Evolutionary conservation across 2,797 vertebrate genomes (phyloP).

Genomic region (Agapornis canus): DNA sequence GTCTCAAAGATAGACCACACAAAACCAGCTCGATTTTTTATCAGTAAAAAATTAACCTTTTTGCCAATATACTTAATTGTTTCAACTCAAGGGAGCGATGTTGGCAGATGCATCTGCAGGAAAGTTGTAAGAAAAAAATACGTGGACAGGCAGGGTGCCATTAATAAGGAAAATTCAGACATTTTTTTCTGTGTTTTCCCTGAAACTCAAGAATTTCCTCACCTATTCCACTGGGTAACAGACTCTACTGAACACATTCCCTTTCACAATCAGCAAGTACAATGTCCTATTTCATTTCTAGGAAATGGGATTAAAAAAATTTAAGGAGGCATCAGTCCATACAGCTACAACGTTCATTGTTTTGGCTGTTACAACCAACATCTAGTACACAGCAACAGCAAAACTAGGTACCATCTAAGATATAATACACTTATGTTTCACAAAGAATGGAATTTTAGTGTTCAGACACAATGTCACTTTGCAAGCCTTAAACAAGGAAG

Average conservation of each 20-base stretch:
- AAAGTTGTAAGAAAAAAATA: not conserved
- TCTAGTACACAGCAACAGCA: not conserved
- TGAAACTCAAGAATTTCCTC: not conserved
- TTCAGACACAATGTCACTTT: not conserved
- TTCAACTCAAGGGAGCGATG: not conserved
- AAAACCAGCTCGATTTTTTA: not conserved
- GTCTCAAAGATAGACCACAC: not conserved
- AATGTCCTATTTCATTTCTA: not conserved
- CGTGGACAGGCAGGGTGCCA: not conserved
- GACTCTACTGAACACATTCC: not conserved
- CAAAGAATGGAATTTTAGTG: not conserved
- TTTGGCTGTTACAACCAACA: not conserved
- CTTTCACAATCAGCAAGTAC: not conserved
- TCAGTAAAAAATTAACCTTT: not conserved
- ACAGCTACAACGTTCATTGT: not conserved
- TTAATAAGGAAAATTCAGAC: not conserved
- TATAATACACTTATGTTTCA: fast-evolving
- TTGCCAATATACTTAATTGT: not conserved
- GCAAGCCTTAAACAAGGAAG: not conserved
- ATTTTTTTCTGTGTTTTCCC: not conserved
- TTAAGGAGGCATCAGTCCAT: not conserved
- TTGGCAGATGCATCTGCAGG: not conserved
- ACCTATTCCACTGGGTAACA: not conserved
- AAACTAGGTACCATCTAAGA: not conserved
- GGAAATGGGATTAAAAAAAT: not conserved